These are phyloP conservation scores for Ataeniobius toweri DNA, from an alignment of 2,797 vertebrate genomes.

Conservation along the genomic window DNA sequence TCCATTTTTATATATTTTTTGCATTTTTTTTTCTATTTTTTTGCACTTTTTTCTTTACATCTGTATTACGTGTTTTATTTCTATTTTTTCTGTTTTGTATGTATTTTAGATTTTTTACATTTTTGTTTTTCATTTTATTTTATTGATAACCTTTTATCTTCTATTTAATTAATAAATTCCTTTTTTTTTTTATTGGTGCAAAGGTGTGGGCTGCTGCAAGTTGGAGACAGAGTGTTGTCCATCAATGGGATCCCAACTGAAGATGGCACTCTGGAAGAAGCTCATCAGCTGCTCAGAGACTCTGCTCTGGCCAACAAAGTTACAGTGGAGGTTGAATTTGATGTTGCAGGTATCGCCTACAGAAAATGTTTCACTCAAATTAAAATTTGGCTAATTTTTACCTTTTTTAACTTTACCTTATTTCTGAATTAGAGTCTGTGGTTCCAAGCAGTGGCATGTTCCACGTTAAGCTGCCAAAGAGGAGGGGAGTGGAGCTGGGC, in stretches of 20 bases:
- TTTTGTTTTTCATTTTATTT: neutral
- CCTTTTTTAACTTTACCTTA: neutral
- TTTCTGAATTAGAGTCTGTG: slow-evolving; percentile 87
- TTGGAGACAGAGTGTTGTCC: slow-evolving; percentile 92
- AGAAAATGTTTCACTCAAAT: neutral
- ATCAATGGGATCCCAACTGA: slow-evolving; percentile 94
- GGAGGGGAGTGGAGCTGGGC: slow-evolving; percentile 93
- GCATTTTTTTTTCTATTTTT: neutral
- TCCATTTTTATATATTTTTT: neutral
- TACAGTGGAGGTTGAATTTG: slow-evolving; percentile 93
- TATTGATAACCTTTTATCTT: neutral
- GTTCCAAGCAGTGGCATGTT: slow-evolving; percentile 98
- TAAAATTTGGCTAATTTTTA: neutral
- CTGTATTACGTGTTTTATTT: neutral
- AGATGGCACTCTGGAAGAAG: slow-evolving; percentile 95
- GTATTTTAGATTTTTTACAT: neutral
- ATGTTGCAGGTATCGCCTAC: slow-evolving; percentile 87
- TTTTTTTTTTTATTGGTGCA: slow-evolving; percentile 15
- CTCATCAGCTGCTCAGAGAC: slow-evolving; percentile 94
- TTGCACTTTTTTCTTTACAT: neutral
- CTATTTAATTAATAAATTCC: neutral
- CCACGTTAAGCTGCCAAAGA: slow-evolving; percentile 96
- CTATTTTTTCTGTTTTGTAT: neutral
- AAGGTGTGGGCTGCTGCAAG: slow-evolving; percentile 94
- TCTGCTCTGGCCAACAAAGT: slow-evolving; percentile 92